Evolutionary conservation across 2,888 invertebrate genomes (phyloP).

Genomic region (Idaea dimidiata): DNA sequence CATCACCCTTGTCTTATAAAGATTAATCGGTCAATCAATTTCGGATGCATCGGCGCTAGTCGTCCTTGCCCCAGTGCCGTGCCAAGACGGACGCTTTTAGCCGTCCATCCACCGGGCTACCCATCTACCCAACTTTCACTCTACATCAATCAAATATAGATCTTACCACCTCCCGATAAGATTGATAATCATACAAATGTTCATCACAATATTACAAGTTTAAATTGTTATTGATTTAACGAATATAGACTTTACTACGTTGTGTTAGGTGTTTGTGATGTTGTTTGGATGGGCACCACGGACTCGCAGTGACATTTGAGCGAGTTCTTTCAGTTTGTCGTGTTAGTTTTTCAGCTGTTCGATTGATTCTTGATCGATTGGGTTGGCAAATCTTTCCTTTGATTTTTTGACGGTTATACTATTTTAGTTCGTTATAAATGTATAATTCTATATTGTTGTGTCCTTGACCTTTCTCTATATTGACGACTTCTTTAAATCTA

Average conservation of each 20-base stretch:
- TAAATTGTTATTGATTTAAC: slow-evolving; percentile 35
- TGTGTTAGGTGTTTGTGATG: slow-evolving; percentile 32
- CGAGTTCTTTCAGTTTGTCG: slow-evolving; percentile 46
- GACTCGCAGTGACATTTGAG: slow-evolving; percentile 68
- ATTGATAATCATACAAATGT: slow-evolving; percentile 30
- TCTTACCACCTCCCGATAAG: slow-evolving; percentile 47
- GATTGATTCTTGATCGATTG: slow-evolving; percentile 41
- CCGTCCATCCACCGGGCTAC: slow-evolving; percentile 50
- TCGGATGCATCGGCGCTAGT: slow-evolving; percentile 66
- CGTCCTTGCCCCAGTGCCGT: slow-evolving; percentile 78
- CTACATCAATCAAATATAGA: slow-evolving; percentile 50
- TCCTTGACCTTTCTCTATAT: too few species aligned
- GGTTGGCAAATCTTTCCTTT: slow-evolving; percentile 8
- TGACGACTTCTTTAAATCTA: too few species aligned
- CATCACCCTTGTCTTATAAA: slow-evolving; percentile 43
- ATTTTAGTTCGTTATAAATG: too few species aligned
- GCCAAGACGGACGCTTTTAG: slow-evolving; percentile 73
- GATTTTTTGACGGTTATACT: neutral
- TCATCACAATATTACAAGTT: slow-evolving; percentile 46
- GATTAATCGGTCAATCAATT: slow-evolving; percentile 76
- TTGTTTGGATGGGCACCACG: slow-evolving; percentile 48
- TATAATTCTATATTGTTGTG: too few species aligned
- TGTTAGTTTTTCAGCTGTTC: slow-evolving; percentile 33
- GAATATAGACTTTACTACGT: slow-evolving; percentile 48
- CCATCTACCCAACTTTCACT: slow-evolving; percentile 65